These are phyloP conservation scores for Caprella mutica DNA, from an alignment of 2,888 invertebrate species.

Conservation along the genomic window DNA sequence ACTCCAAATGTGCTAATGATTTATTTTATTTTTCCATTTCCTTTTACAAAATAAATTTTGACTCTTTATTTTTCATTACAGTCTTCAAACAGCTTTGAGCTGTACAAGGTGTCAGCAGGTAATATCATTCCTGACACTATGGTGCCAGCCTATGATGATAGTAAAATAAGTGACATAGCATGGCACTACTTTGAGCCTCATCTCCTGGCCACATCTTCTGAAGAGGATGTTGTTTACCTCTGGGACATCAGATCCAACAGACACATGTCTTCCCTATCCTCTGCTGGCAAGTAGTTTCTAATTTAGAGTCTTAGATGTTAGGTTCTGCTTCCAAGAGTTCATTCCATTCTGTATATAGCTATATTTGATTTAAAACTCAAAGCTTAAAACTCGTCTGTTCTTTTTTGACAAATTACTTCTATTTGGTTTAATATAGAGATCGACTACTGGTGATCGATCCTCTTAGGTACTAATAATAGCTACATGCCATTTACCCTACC, in stretches of 20 bases:
- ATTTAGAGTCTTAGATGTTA: too few relatives aligned
- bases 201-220: slow-evolving; percentile 74
- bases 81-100: slow-evolving; percentile 23
- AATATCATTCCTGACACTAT: slow-evolving; percentile 13
- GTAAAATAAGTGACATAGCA: slow-evolving; percentile 79
- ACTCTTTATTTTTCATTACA: slow-evolving; percentile 5
- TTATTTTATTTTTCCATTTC: too few relatives aligned
- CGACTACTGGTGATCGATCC: too few relatives aligned
- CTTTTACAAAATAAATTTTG: too few relatives aligned
- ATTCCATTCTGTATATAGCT: not conserved
- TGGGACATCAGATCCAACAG: slow-evolving; percentile 83
- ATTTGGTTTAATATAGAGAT: too few relatives aligned
- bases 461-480: too few relatives aligned
- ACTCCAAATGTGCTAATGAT: too few relatives aligned
- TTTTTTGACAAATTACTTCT: not conserved
- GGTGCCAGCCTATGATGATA: slow-evolving; percentile 60
- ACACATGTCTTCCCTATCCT: slow-evolving; percentile 70
- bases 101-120: slow-evolving; percentile 22
- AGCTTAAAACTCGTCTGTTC: not conserved
- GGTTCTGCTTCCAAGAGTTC: too few relatives aligned
- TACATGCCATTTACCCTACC: too few relatives aligned
- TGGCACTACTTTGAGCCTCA: slow-evolving; percentile 73
- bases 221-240: slow-evolving; percentile 82
- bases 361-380: not conserved
- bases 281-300: slow-evolving; percentile 77